Evolutionary conservation across 2,797 vertebrate species (phyloP).

Genomic region (Sebastiscus tertius): DNA sequence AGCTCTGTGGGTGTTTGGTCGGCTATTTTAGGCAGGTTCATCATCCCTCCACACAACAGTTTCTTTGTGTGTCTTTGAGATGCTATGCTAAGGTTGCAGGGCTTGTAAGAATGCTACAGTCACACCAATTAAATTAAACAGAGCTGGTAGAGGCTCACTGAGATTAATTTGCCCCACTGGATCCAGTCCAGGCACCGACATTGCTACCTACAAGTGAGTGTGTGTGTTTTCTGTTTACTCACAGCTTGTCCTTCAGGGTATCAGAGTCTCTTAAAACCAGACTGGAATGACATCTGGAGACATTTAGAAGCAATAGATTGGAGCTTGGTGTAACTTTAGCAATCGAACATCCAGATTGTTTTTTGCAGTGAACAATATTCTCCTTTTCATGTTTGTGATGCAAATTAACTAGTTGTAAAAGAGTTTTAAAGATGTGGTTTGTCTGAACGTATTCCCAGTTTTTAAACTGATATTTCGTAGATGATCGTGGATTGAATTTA

Average conservation of each 20-base stretch:
- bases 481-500: background rate
- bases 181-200: constrained; percentile 19
- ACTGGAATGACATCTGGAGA: background rate
- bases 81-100: constrained; percentile 3
- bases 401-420: background rate
- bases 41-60: background rate
- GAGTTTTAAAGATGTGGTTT: background rate
- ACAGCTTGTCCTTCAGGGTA: constrained; percentile 16
- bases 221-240: constrained; percentile 7
- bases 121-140: constrained; percentile 18
- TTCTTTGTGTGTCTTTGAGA: constrained; percentile 13
- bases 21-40: constrained; percentile 52
- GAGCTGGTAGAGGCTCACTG: constrained; percentile 13
- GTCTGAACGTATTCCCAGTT: background rate
- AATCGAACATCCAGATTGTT: background rate
- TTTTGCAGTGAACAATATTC: background rate
- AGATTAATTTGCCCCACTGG: constrained; percentile 31
- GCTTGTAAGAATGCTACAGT: constrained; percentile 3
- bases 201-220: background rate
- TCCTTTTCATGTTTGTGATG: background rate
- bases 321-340: background rate
- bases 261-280: background rate
- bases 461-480: background rate
- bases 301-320: background rate
- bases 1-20: constrained; percentile 44